Base-by-base conservation (phyloP, 2,888 invertebrate genomes). In the Cerastis leucographa region DNA sequence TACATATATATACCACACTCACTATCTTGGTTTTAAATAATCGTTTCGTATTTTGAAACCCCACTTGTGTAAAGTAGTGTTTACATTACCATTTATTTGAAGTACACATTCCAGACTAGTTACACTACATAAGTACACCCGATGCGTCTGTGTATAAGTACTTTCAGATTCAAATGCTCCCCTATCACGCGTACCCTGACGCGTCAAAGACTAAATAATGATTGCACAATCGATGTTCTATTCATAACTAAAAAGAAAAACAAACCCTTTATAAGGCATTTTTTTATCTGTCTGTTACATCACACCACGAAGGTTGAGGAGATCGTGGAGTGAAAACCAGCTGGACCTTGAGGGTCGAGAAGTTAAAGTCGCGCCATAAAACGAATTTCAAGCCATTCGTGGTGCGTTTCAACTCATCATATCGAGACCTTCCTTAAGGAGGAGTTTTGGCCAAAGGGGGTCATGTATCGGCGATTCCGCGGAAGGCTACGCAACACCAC, bases 151-250 rank as follows among this genome's bases (percentile, higher is more conserved):
- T 35, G 19, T 68, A 71, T 49, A 65, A n/a, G 71, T 69, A 83
- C 61, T 71, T 79, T 72, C 79, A 67, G 79, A 70, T 70, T 83
- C 71, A 70, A 74, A 83, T 22, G 64, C 70, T 83, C 84, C 86
- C 86, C 86, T 69, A 81, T 76, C 71, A 62, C 49, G 59, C 54
- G 51, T 59, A 61, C 42, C 56, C 56, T 67, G 22, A 40, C 62
- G 74, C 51, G 76, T 42, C 84, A 85, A 59, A 86, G 86, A 86
- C 56, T 85, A 85, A 83, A 65, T 74, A 77, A 71, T 74, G 25
- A 35, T 56, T 14, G 1, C 67, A 71, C 42, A 71, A 40, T 74
- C 44, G 40, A 51, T 46, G 44, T 40, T 29, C 14, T 22, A 68
- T 64, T 67, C 0, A 1, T 42, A 19, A 61, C 19, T 59, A 17